Evolutionary conservation across 2,797 vertebrate species (phyloP).

Genomic region (Podarcis lilfordi): DNA sequence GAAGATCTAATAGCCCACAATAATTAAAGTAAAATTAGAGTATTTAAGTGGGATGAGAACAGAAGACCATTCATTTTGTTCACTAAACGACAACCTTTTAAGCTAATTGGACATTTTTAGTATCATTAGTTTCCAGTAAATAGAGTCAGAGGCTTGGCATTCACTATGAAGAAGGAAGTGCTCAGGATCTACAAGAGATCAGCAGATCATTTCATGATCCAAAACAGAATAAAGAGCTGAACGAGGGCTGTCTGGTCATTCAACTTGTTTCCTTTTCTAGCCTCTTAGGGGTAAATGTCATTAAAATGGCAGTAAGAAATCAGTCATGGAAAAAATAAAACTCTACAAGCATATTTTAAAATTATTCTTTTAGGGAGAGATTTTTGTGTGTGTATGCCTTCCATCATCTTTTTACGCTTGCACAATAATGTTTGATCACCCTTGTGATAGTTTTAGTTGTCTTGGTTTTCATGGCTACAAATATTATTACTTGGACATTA

Average conservation of each 20-base stretch:
- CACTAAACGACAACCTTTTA: conserved; percentile 33
- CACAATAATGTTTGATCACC: conserved; percentile 14
- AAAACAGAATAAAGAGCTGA: neutral
- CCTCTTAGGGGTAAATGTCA: conserved; percentile 8
- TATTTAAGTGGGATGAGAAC: conserved; percentile 24
- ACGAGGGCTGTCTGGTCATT: neutral
- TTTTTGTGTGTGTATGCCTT: neutral
- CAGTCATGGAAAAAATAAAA: neutral
- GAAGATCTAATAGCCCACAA: conserved; percentile 21
- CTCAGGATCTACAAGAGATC: neutral
- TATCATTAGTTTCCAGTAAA: conserved; percentile 45
- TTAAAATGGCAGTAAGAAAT: conserved; percentile 17
- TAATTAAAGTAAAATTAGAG: conserved; percentile 43
- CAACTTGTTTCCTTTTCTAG: conserved; percentile 1
- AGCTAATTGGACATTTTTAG: conserved; percentile 43
- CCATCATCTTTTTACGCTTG: neutral
- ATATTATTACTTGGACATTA: neutral
- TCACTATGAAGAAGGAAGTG: neutral
- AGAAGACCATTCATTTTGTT: conserved; percentile 36
- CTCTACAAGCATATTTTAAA: conserved; percentile 6
- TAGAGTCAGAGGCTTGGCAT: conserved; percentile 24
- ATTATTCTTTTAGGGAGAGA: neutral
- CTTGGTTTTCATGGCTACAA: neutral
- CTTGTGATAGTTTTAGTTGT: neutral
- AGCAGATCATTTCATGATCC: neutral